Percentiles rank a stretch among this genome's conserved stretches.
Evolutionary conservation across 2,888 invertebrate species (phyloP).

Genomic region (Eucriotettix oculatus): DNA sequence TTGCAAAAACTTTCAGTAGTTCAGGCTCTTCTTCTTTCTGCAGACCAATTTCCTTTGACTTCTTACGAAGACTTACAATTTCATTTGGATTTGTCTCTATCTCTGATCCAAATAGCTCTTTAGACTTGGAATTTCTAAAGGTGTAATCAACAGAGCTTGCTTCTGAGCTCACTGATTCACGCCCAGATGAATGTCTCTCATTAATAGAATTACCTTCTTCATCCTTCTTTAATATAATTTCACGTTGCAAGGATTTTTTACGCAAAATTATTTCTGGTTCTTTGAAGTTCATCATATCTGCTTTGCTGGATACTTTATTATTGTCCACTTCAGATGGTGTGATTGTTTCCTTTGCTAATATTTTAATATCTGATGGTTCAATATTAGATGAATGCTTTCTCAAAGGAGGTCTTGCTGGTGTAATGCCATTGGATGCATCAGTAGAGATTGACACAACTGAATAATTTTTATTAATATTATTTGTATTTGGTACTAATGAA

Average conservation of each 20-base stretch:
- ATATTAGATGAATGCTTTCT: constrained; percentile 38
- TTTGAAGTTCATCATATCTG: not conserved
- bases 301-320: constrained; percentile 5
- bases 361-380: constrained; percentile 26
- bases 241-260: not conserved
- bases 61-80: constrained; percentile 36
- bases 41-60: constrained; percentile 25
- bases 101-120: not conserved
- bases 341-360: constrained; percentile 1
- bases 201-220: not conserved
- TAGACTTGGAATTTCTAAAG: not conserved
- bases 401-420: constrained; percentile 27
- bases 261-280: not conserved
- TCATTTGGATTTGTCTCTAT: constrained; percentile 13
- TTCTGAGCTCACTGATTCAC: not conserved
- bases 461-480: constrained; percentile 6
- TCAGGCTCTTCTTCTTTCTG: constrained; percentile 57
- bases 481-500: constrained; percentile 6
- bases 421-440: not conserved
- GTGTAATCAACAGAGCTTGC: not conserved
- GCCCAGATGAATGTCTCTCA: not conserved
- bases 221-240: constrained; percentile 2
- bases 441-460: constrained; percentile 1
- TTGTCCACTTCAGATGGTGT: constrained; percentile 6
- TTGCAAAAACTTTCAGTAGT: constrained; percentile 64